Conservation (phyloP, 2,888 invertebrate genomes). For the Drosophila robusta region DNA sequence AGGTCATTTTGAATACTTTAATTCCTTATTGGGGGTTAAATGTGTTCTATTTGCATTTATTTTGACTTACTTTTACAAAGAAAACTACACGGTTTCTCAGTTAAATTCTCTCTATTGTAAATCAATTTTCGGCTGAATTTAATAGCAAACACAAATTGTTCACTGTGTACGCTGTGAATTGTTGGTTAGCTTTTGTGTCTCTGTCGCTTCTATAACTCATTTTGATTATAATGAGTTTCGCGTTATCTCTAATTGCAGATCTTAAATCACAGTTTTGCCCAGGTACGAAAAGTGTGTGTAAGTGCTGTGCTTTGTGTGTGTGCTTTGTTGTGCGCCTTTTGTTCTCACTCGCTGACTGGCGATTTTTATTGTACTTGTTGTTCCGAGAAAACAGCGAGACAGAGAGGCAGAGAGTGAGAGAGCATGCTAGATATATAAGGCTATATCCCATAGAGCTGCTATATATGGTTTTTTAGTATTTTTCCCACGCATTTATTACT, state of each 20-base stretch:
- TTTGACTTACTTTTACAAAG: too few relatives aligned
- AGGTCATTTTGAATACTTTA: too few relatives aligned
- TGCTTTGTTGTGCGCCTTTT: slow-evolving; percentile 27
- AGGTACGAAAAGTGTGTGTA: slow-evolving; percentile 29
- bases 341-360: slow-evolving; percentile 55
- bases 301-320: slow-evolving; percentile 10
- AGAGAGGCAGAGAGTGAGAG: not conserved
- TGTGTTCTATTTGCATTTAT: too few relatives aligned
- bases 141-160: not conserved
- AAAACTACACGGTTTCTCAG: not conserved
- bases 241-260: slow-evolving; percentile 72
- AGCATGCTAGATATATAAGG: slow-evolving; percentile 3
- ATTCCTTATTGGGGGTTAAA: too few relatives aligned
- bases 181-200: slow-evolving; percentile 16
- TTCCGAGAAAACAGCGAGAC: slow-evolving; percentile 5
- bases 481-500: slow-evolving; percentile 76
- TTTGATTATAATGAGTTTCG: slow-evolving; percentile 75
- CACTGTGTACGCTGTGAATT: slow-evolving; percentile 3
- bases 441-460: slow-evolving; percentile 8
- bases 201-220: slow-evolving; percentile 63
- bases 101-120: not conserved
- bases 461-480: slow-evolving; percentile 40
- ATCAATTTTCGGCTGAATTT: not conserved
- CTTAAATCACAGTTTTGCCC: slow-evolving; percentile 50
- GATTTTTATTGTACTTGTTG: slow-evolving; percentile 29